Evolutionary conservation across 53 echinoderm and acorn worm species (phyloP).

Genomic region (Antedon mediterranea): DNA sequence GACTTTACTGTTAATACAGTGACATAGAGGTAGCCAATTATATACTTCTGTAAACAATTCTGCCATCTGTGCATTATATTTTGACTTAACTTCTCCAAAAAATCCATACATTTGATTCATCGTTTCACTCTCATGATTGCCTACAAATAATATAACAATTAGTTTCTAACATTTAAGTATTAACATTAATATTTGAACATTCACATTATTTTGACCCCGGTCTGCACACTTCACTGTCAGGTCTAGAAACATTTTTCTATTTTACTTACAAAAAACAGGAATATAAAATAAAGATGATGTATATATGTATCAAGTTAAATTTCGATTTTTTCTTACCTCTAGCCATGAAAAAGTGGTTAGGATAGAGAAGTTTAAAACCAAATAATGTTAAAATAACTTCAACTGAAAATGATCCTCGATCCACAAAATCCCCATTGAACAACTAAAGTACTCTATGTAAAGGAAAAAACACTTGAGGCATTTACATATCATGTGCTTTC

Average conservation of each 20-base stretch:
- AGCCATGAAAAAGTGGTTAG: slow-evolving; percentile 93
- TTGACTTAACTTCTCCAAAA: slow-evolving; percentile 81
- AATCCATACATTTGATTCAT: slow-evolving; percentile 99
- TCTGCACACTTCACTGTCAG: too few relatives aligned
- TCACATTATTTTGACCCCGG: too few relatives aligned
- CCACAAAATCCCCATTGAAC: slow-evolving; percentile 99
- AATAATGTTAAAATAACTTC: slow-evolving; percentile 93
- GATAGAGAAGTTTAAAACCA: slow-evolving; percentile 92
- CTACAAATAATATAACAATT: slow-evolving; percentile 11
- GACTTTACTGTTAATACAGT: slow-evolving; percentile 84
- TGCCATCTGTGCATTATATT: slow-evolving; percentile 84
- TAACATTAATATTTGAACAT: too few relatives aligned
- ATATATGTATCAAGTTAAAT: too few relatives aligned
- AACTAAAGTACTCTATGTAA: slow-evolving; percentile 19
- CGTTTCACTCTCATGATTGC: slow-evolving; percentile 96
- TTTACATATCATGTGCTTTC: too few relatives aligned
- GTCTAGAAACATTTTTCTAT: too few relatives aligned
- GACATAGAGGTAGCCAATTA: slow-evolving; percentile 93
- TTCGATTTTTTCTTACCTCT: slow-evolving; percentile 52
- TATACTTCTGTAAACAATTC: slow-evolving; percentile 88
- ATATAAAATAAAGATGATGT: too few relatives aligned
- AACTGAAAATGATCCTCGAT: slow-evolving; percentile 93
- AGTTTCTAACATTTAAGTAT: too few relatives aligned
- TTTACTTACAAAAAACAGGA: too few relatives aligned
- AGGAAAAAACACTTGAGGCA: neutral